Evolutionary conservation across 2,113 vertebrate species (phyloP), one percentile per base, ranked within the genome.

Genomic region (Columba livia): DNA sequence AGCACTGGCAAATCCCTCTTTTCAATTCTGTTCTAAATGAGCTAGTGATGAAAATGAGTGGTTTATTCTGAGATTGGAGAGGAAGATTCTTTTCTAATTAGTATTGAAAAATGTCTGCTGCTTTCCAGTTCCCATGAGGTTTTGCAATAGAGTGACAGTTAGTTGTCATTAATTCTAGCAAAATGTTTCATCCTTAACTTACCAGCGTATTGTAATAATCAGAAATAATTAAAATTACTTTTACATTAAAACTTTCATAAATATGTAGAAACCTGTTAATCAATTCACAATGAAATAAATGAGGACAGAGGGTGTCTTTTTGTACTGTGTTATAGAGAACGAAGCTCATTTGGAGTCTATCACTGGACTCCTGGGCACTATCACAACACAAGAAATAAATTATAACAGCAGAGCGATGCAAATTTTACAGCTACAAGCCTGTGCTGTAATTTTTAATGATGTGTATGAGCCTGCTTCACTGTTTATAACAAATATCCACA

Each of bases 171-270:
- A 93, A 94, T 89, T 85, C 34, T 88, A 82, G 51, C 8, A 83
- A 89, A 96, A 82, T 85, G 47, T 47, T 95, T 92, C 12, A 70
- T 47, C 32, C 20, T 38, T 91, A 54, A 51, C 7, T 72, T 85
- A 72, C 29, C 15, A 87, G 47, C 28, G 57, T 75, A 66, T 25
- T 85, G 50, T 85, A 69, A 94, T 82, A 91, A 85, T 94, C 54
- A 91, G 62, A 91, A 94, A 88, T 95, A 94, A 93, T 92, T 91
- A 72, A 94, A 91, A 89, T 66, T 88, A 42, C 32, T 93, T 95
- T 79, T 58, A 82, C 23, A 62, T 73, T 94, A 82, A 61, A 87
- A 72, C 21, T 62, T 85, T n/a, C 54, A 91, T 65, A 94, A 94
- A 93, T 78, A 79, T 23, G 47, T 69, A 75, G 84, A 89, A 96